Evolutionary conservation across 92 coral and sea anemone genomes (phyloP), one percentile per base, ranked within the genome.

Genomic region (Bergia puertoricense): DNA sequence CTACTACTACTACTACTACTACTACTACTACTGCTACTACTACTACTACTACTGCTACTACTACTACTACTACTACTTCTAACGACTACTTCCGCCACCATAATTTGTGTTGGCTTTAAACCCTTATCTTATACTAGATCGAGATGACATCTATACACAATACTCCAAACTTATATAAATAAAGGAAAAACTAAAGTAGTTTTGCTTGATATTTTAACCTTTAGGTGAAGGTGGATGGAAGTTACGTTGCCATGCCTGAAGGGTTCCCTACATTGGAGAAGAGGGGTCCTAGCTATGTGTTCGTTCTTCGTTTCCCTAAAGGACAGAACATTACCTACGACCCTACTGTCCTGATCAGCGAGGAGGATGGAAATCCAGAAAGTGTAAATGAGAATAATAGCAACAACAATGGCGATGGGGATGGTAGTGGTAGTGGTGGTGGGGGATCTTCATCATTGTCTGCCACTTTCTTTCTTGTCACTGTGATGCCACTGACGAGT

Each of bases 271-370:
- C 11, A 16, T 20, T 77, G 57, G 14, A 43, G 13, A 1, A 77
- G 56, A 45, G 81, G 59, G 81, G 57, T 3, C 5, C 57, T 5
- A 6, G 20, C 9, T 4, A 43, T 18, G 48, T 77, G 81, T 20
- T 77, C 23, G 40, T 45, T 45, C 56, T 77, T 6, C 81, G 38
- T 0, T 77, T 77, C 50, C 81, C 81, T 5, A 46, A 48, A 16
- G 81, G 81, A 4, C 37, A 77, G 39, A 77, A 20, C 39, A 77
- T 77, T 48, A 16, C 15, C 38, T 77, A 77, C 40, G 81, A 77
- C 11, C 81, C 81, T n/a, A 77, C 81, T 37, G 59, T 77, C 0
- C 30, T 30, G 30, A 30, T 30, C 30, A 30, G 30, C 30, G 30
- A 30, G 30, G 30, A 30, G 30, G 30, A 30, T 30, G 30, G 30